Evolutionary conservation across 2,888 invertebrate species (phyloP).

Genomic region (Pseudococcus longispinus): DNA sequence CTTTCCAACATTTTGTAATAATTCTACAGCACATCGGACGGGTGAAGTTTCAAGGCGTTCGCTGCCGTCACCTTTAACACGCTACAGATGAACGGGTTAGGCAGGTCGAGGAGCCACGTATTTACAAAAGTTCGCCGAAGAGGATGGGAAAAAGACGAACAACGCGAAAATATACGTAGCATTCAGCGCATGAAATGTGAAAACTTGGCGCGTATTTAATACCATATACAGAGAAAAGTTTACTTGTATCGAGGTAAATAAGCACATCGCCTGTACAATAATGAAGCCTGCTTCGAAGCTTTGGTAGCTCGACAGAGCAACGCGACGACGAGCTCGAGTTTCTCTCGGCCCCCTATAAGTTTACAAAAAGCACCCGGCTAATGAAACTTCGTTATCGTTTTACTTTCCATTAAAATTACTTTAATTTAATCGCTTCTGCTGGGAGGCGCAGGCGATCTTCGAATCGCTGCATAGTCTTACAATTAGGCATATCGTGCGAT

Average conservation of each 20-base stretch:
- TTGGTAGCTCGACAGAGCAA: not conserved
- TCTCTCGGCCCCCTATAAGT: not conserved
- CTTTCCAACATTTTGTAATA: not conserved
- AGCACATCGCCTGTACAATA: not conserved
- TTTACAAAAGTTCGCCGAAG: not conserved
- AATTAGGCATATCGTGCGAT: not conserved
- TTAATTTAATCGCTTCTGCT: not conserved
- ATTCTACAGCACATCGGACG: not conserved
- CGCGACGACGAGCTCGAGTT: not conserved
- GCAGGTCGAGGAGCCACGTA: not conserved
- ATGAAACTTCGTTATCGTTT: not conserved
- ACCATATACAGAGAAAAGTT: not conserved
- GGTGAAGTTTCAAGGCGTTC: not conserved
- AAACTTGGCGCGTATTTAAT: not conserved
- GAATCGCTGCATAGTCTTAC: not conserved
- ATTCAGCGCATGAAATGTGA: not conserved
- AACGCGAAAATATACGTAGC: not conserved
- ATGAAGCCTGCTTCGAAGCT: not conserved
- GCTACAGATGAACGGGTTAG: not conserved
- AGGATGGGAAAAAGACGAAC: not conserved
- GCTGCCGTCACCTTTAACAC: not conserved
- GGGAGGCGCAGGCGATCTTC: no score
- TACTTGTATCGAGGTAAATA: not conserved
- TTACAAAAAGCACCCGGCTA: not conserved
- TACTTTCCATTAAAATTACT: slow-evolving; percentile 4